Conservation (phyloP, 2,888 invertebrate species). For the Pyrrhia umbra region DNA sequence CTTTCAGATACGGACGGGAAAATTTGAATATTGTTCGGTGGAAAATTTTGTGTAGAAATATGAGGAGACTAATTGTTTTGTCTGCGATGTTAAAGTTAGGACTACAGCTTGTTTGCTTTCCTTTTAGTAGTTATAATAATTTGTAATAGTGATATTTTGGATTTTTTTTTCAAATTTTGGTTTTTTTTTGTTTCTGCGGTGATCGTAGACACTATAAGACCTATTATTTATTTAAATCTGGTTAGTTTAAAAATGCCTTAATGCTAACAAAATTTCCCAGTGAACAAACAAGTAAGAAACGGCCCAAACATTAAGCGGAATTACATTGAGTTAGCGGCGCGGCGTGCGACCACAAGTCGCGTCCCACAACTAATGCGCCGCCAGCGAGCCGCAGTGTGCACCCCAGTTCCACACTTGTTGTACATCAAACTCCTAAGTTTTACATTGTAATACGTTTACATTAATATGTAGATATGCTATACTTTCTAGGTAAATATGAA, state of each 20-base stretch:
- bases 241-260: neutral
- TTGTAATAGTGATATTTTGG: neutral
- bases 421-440: no score
- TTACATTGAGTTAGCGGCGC: conserved; percentile 35
- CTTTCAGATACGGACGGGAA: conserved; percentile 30
- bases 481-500: no score
- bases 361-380: conserved; percentile 44
- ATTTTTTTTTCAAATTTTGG: neutral
- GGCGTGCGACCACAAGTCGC: conserved; percentile 56
- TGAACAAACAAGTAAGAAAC: conserved; percentile 22
- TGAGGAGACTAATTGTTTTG: neutral
- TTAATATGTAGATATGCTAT: no score
- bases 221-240: neutral
- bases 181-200: neutral
- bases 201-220: neutral
- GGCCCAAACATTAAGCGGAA: conserved; percentile 29
- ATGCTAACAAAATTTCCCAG: neutral
- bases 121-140: no score
- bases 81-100: neutral
- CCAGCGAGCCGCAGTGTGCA: conserved; percentile 56
- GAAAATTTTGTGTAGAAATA: conserved; percentile 15
- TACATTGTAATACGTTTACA: no score
- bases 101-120: neutral
- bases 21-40: conserved; percentile 30
- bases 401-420: no score